phyloP scores from a whole-genome alignment of 2,113 vertebrate genomes.

The Sciurus niger region DNA sequence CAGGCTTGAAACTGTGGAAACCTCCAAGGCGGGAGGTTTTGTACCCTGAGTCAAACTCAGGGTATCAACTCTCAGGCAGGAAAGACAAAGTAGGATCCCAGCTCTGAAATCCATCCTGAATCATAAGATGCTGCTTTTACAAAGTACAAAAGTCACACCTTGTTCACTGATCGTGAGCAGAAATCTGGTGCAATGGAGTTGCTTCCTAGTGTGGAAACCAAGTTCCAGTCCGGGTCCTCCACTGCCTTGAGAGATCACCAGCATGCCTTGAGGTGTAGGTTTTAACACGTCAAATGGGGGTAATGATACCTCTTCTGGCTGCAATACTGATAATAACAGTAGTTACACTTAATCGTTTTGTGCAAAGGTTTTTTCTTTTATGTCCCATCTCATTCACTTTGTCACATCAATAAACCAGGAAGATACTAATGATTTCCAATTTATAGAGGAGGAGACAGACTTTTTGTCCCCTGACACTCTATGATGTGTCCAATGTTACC shows the following conservation, averaged over 20 bases:
- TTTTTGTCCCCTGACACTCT: neutral
- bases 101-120: neutral
- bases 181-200: neutral
- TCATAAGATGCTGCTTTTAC: neutral
- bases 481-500: neutral
- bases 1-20: neutral
- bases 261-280: neutral
- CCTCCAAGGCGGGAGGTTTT: neutral
- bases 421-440: neutral
- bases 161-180: neutral
- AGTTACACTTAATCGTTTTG: neutral
- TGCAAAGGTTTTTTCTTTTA: neutral
- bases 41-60: neutral
- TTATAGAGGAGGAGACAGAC: neutral
- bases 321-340: neutral
- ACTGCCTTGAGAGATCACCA: neutral
- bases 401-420: neutral
- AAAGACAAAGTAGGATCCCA: neutral
- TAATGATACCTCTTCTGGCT: neutral
- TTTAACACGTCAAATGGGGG: neutral
- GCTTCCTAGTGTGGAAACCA: neutral
- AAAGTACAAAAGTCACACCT: neutral
- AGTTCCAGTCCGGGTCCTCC: neutral
- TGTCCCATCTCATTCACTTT: neutral
- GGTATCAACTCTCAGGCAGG: too few species aligned